Percentiles rank a stretch among this genome's conserved stretches.
phyloP scores from a whole-genome alignment of 2,113 vertebrate genomes.

The Erythrocercus mccallii region DNA sequence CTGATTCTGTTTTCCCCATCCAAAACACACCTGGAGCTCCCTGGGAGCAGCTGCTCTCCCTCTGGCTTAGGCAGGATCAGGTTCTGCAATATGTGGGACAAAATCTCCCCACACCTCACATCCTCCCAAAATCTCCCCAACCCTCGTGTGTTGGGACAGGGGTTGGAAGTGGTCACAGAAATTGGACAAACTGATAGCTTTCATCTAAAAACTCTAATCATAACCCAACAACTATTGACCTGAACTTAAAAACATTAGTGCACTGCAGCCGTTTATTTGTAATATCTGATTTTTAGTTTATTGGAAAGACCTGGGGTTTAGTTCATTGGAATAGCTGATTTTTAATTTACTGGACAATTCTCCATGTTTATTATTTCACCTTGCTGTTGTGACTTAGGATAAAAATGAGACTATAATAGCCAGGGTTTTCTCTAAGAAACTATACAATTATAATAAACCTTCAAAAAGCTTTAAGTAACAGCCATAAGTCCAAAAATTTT shows the following conservation, averaged over 20 bases:
- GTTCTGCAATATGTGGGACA: neutral
- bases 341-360: neutral
- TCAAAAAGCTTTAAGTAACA: neutral
- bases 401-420: neutral
- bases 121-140: neutral
- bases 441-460: fast-evolving
- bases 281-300: neutral
- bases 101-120: neutral
- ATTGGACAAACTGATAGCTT: neutral
- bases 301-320: neutral
- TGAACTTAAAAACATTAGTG: neutral
- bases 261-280: neutral
- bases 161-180: neutral
- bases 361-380: neutral
- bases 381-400: neutral
- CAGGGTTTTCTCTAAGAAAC: neutral
- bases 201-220: neutral
- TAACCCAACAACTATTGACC: neutral
- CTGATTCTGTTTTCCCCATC: neutral
- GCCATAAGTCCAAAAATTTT: fast-evolving
- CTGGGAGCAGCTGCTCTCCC: neutral
- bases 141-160: neutral
- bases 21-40: neutral
- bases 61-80: neutral
- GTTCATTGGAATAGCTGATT: neutral